A percentile compares a stretch with the other conserved stretches of the same genome.
Conservation (phyloP, 2,113 vertebrate species). For the Seriola quinqueradiata region DNA sequence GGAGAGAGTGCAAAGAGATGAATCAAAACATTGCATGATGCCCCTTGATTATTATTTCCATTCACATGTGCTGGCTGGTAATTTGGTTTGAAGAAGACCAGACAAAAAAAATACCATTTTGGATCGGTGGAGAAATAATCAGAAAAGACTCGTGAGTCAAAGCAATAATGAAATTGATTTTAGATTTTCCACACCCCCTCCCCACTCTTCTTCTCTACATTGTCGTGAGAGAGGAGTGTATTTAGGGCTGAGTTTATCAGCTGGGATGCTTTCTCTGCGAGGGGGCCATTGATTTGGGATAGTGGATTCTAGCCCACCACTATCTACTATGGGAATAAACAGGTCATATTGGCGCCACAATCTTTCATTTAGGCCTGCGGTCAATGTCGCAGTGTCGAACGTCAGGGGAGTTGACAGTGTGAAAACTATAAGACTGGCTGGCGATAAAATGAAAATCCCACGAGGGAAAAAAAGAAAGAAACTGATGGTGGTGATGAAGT, state of each 20-base stretch:
- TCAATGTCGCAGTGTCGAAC: slow-evolving; percentile 50
- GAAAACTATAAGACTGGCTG: slow-evolving; percentile 8
- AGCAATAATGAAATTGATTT: slow-evolving; percentile 75
- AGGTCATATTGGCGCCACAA: slow-evolving; percentile 48
- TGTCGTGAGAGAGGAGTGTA: neutral
- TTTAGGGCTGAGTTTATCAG: slow-evolving; percentile 54
- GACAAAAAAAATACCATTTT: slow-evolving; percentile 39
- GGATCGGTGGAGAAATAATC: slow-evolving; percentile 59
- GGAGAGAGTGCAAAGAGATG: slow-evolving; percentile 52
- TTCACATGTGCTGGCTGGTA: slow-evolving; percentile 41
- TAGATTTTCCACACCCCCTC: slow-evolving; percentile 28
- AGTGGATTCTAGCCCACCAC: slow-evolving; percentile 52
- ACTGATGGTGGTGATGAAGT: slow-evolving; percentile 30
- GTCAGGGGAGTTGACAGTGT: slow-evolving; percentile 41
- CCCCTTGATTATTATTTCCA: slow-evolving; percentile 62
- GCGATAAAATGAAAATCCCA: slow-evolving; percentile 41
- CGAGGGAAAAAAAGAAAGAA: neutral
- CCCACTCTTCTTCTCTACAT: neutral
- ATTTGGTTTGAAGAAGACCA: slow-evolving; percentile 60
- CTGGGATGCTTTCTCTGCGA: slow-evolving; percentile 23
- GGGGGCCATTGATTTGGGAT: slow-evolving; percentile 61
- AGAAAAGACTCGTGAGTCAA: slow-evolving; percentile 59
- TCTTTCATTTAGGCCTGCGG: slow-evolving; percentile 60
- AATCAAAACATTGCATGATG: slow-evolving; percentile 53
- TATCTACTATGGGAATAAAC: slow-evolving; percentile 53